A percentile compares a stretch with the other conserved stretches of the same genome.
These are phyloP conservation scores for Brachyhypopomus occidentalis DNA, from an alignment of 2,113 vertebrate species.

Conservation along the genomic window DNA sequence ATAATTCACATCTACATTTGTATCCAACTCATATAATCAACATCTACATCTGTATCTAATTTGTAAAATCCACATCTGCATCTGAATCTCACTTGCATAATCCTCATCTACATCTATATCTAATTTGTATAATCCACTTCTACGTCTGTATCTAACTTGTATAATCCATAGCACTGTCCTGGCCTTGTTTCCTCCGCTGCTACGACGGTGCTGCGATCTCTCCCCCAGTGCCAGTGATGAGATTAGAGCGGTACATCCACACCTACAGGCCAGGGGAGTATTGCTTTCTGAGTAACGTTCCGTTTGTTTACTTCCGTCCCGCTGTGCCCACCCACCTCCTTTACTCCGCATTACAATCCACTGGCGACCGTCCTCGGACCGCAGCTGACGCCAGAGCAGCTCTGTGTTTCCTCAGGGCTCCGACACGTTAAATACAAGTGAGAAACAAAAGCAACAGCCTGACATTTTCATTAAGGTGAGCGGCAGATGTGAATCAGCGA, in stretches of 20 bases:
- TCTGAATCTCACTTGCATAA: no score
- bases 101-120: no score
- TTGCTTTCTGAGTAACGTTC: neutral
- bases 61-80: no score
- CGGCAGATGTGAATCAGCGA: neutral
- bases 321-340: neutral
- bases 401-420: slow-evolving; percentile 10
- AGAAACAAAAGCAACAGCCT: slow-evolving; percentile 9
- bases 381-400: neutral
- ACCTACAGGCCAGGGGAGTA: neutral
- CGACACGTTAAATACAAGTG: neutral
- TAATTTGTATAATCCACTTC: slow-evolving; percentile 1
- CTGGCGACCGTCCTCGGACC: neutral
- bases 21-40: no score
- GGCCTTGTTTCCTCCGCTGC: neutral
- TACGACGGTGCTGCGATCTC: neutral
- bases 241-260: slow-evolving; percentile 1
- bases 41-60: no score
- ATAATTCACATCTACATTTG: no score
- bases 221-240: neutral
- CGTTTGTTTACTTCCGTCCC: slow-evolving; percentile 11
- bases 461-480: slow-evolving; percentile 21
- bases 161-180: neutral
- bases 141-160: neutral
- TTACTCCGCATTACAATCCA: slow-evolving; percentile 37